phyloP scores from a whole-genome alignment of 2,888 invertebrate species.

The Chydorus sphaericus region DNA sequence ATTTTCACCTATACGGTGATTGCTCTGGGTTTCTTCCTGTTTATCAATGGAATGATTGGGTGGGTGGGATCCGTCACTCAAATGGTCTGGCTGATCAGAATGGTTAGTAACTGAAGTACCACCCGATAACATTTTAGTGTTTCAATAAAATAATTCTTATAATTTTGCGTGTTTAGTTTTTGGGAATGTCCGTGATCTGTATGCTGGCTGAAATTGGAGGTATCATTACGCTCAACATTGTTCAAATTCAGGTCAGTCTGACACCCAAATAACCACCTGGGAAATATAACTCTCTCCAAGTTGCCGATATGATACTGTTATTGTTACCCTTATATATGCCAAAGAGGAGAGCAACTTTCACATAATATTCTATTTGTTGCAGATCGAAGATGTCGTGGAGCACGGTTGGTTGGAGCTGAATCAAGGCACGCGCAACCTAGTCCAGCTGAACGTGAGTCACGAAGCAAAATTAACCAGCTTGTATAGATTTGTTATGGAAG shows the following conservation, averaged over 20 bases:
- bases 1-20: constrained; percentile 28
- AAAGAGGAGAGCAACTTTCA: too few relatives aligned
- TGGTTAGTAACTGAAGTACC: constrained; percentile 21
- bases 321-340: neutral
- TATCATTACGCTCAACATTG: constrained; percentile 25
- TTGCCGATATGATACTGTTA: too few relatives aligned
- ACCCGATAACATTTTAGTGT: neutral
- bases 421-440: constrained; percentile 27
- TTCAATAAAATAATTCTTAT: constrained; percentile 9
- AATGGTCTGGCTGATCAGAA: constrained; percentile 24
- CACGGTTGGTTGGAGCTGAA: constrained; percentile 29
- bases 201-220: constrained; percentile 27
- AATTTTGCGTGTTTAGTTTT: constrained; percentile 24
- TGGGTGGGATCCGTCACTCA: constrained; percentile 27
- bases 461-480: too few relatives aligned
- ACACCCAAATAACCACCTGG: neutral
- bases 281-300: too few relatives aligned
- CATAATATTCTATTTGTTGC: constrained; percentile 3
- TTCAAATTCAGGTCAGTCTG: constrained; percentile 24
- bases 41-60: constrained; percentile 27
- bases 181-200: constrained; percentile 25
- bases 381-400: constrained; percentile 27
- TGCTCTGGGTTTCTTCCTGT: constrained; percentile 26
- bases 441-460: constrained; percentile 26
- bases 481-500: too few relatives aligned